Evolutionary conservation across 2,888 invertebrate genomes (phyloP).

Genomic region (Deilephila elpenor): DNA sequence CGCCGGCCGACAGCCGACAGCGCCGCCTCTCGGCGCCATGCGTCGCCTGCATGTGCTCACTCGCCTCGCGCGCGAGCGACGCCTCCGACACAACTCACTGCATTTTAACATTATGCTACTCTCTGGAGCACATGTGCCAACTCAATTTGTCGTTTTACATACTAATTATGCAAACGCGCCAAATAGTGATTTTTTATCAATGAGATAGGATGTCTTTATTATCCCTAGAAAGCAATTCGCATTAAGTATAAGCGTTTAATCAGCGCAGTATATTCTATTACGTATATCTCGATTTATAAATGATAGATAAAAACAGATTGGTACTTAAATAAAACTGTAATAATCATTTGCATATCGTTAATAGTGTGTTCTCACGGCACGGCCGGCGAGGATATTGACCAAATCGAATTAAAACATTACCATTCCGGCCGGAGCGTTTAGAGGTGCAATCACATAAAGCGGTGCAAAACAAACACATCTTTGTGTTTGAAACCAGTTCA

Average conservation of each 20-base stretch:
- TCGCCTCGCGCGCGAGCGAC: neutral
- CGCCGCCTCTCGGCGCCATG: slow-evolving; percentile 69
- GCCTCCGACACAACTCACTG: neutral
- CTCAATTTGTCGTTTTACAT: slow-evolving; percentile 9
- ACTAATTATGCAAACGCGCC: slow-evolving; percentile 7
- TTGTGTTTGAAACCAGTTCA: slow-evolving; percentile 74
- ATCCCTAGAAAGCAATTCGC: neutral
- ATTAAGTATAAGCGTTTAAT: neutral
- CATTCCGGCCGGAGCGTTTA: slow-evolving; percentile 32
- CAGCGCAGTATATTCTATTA: too few relatives aligned
- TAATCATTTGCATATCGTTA: too few relatives aligned
- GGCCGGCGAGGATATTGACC: neutral
- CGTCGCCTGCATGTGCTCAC: slow-evolving; percentile 68
- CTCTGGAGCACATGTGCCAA: neutral
- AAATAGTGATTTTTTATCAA: neutral
- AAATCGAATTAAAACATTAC: slow-evolving; percentile 23
- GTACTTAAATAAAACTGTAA: too few relatives aligned
- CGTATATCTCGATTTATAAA: too few relatives aligned
- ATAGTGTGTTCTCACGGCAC: too few relatives aligned
- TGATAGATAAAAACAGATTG: too few relatives aligned
- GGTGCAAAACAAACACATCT: slow-evolving; percentile 55
- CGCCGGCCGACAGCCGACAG: slow-evolving; percentile 64
- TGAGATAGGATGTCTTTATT: neutral
- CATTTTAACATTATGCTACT: neutral
- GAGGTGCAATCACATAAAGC: slow-evolving; percentile 28